Conservation (phyloP, 2,113 vertebrate species). For the Notothenia rossii region DNA sequence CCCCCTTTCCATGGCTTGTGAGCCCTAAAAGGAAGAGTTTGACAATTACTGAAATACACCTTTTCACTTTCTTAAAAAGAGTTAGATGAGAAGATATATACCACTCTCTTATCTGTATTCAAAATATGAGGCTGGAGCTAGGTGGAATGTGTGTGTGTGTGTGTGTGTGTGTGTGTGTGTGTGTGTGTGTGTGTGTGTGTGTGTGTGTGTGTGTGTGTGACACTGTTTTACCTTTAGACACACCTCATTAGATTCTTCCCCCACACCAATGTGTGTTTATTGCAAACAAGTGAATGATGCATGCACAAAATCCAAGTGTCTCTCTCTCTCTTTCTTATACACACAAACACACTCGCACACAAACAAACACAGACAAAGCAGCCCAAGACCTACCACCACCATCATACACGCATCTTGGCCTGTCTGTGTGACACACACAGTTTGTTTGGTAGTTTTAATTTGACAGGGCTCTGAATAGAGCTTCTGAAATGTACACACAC, state of each 20-base stretch:
- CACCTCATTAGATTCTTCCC: conserved; percentile 47
- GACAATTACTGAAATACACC: not conserved
- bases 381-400: conserved; percentile 60
- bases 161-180: too few species aligned
- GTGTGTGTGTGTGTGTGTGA: not conserved
- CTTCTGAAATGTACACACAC: conserved; percentile 59
- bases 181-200: too few species aligned
- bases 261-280: conserved; percentile 50
- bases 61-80: not conserved
- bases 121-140: not conserved
- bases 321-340: conserved; percentile 5
- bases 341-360: conserved; percentile 51
- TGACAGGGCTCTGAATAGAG: conserved; percentile 85
- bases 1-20: not conserved
- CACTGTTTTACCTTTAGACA: conserved; percentile 38
- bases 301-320: conserved; percentile 36
- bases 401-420: conserved; percentile 62
- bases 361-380: conserved; percentile 78
- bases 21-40: not conserved
- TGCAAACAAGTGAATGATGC: conserved; percentile 49
- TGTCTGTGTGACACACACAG: conserved; percentile 78
- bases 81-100: not conserved
- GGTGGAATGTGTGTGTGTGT: conserved; percentile 1
- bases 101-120: not conserved
- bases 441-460: conserved; percentile 88